phyloP scores from a whole-genome alignment of 2,888 invertebrate species.

The Heliconius ethilla region DNA sequence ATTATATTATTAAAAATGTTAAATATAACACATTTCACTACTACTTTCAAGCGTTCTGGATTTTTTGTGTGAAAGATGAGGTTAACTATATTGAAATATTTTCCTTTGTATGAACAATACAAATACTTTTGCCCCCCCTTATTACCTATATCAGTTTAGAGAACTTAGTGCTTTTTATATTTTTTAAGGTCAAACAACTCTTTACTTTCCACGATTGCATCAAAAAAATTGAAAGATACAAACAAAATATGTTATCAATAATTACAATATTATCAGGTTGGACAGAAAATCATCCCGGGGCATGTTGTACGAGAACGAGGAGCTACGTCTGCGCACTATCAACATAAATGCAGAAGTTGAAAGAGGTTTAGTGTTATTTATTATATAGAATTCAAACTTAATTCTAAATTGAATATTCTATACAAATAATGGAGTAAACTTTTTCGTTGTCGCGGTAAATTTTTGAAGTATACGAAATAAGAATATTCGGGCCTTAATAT shows the following conservation, averaged over 20 bases:
- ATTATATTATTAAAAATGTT: not conserved
- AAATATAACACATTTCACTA: too few species aligned
- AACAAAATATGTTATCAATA: not conserved
- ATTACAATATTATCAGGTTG: slow-evolving; percentile 79
- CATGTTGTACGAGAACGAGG: slow-evolving; percentile 97
- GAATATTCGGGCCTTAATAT: too few species aligned
- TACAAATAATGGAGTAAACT: too few species aligned
- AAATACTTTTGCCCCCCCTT: too few species aligned
- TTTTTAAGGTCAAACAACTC: not conserved
- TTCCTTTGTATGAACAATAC: too few species aligned
- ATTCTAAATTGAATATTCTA: too few species aligned
- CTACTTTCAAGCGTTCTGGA: too few species aligned
- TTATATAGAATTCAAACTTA: not conserved
- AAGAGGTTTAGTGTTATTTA: slow-evolving; percentile 83
- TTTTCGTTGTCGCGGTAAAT: too few species aligned
- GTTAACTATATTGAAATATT: too few species aligned
- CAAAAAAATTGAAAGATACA: too few species aligned
- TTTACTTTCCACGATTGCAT: not conserved
- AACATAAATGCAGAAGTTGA: slow-evolving; percentile 96
- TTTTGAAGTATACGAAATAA: too few species aligned
- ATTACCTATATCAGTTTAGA: not conserved
- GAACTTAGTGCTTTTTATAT: not conserved
- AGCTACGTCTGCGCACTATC: slow-evolving; percentile 92
- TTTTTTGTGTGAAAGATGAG: too few species aligned
- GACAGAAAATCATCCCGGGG: slow-evolving; percentile 95